These are phyloP conservation scores for Panthera leo DNA, from an alignment of 2,113 vertebrate genomes.

Conservation along the genomic window DNA sequence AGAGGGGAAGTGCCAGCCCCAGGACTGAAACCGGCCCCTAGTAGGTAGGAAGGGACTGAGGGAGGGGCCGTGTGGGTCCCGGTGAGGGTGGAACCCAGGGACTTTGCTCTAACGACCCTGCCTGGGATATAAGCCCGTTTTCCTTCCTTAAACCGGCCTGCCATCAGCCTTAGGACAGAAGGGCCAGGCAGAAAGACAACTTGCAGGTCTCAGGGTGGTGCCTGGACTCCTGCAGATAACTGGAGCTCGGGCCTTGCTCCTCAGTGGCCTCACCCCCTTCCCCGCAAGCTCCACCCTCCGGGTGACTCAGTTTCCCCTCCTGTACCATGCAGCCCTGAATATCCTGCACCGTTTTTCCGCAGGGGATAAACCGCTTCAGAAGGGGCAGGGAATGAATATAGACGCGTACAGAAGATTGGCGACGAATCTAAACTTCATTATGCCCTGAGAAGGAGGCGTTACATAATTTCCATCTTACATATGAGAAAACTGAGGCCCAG, in stretches of 20 bases:
- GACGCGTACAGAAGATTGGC: neutral
- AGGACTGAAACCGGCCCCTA: neutral
- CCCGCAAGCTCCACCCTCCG: neutral
- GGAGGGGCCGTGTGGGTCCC: neutral
- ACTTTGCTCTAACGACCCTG: constrained; percentile 61
- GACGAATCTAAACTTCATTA: neutral
- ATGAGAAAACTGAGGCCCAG: constrained; percentile 2
- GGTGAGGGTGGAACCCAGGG: constrained; percentile 23
- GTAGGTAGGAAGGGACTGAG: constrained; percentile 25
- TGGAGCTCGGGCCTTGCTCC: neutral
- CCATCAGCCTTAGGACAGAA: neutral
- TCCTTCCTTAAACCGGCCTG: constrained; percentile 28
- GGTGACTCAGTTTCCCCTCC: neutral
- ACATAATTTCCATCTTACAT: neutral
- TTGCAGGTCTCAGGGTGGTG: neutral
- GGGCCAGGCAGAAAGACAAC: neutral
- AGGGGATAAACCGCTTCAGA: neutral
- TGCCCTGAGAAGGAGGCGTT: neutral
- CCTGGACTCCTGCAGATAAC: too few relatives aligned
- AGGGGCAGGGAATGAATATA: neutral
- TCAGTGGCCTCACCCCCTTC: neutral
- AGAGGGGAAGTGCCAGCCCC: constrained; percentile 42
- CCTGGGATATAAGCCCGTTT: neutral
- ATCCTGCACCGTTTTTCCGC: neutral
- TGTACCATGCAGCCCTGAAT: neutral